Base-by-base conservation (phyloP, 2,888 invertebrate genomes). In the Bellardia bayeri region DNA sequence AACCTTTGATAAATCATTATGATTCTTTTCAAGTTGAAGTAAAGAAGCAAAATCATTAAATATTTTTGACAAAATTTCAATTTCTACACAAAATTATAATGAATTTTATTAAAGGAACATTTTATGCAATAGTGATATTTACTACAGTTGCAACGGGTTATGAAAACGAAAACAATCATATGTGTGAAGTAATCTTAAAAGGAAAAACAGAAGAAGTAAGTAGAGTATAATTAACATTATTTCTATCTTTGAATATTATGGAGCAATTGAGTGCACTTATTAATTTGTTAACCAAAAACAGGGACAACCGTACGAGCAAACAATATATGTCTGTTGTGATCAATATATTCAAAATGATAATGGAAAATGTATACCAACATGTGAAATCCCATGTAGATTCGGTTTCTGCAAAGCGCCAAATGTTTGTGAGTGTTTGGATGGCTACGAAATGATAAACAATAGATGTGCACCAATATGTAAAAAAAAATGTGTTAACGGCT, bases 341-440 rank as follows among this genome's bases (percentile, higher is more conserved):
- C 78, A 82, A 30, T 82, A 78, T 58, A 40, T 42, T 0, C 16
- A n/a, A 13, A 71, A 75, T 37, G 68, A 11, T 40, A 66, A 61
- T 37, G 64, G 42, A 7, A 58, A 75, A 33, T 82, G 78, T 42
- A 64, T 63, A 3, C 69, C 85, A 49, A 5, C 40, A 42, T 66
- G 40, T 16, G 14, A 45, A 40, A 6, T 14, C 8, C 45, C 56
- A n/a, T 85, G 85, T n/a, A 49, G 14, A 14, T 33, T 63, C 64
- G 85, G 80, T 13, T 14, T 45, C 37, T 86, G 85, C 56, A 45
- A 40, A 42, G 37, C 23, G n/a, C 81, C 85, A 58, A 72, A 86
- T 78, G 51, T 33, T n/a, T 86, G 85, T 51, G 40, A 72, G 11
- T 86, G 85, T 33, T 58, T 33, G 3, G 11, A 56, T 6, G 81